Percentiles rank a stretch among this genome's conserved stretches.
These are phyloP conservation scores for Platycheirus rosarum DNA, from an alignment of 2,888 invertebrate genomes.

Conservation along the genomic window DNA sequence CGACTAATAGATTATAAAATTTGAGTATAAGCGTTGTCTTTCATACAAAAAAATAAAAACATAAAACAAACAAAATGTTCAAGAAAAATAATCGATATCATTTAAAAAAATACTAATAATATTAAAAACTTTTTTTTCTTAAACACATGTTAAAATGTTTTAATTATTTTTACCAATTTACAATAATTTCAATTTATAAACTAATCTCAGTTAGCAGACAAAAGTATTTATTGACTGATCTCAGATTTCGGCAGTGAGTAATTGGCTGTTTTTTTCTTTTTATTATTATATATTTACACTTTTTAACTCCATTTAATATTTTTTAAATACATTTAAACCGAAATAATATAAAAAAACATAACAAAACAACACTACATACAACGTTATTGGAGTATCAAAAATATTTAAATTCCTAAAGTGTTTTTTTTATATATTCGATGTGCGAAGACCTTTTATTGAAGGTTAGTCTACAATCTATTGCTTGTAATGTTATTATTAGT, in stretches of 20 bases:
- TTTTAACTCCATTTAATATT: constrained; percentile 2
- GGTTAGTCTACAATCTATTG: constrained; percentile 78
- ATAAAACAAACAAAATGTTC: constrained; percentile 19
- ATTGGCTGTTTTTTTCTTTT: constrained; percentile 78
- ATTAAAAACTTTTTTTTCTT: neutral
- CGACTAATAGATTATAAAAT: constrained; percentile 33
- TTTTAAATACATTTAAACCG: constrained; percentile 51
- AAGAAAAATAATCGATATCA: constrained; percentile 7
- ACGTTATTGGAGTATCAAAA: constrained; percentile 44
- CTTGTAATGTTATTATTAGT: constrained; percentile 81
- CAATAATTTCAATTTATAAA: constrained; percentile 8
- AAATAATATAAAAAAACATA: constrained; percentile 52
- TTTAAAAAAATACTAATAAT: constrained; percentile 14
- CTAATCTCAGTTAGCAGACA: constrained; percentile 27
- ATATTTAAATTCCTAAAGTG: constrained; percentile 44
- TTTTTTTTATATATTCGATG: constrained; percentile 28
- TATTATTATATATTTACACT: constrained; percentile 61
- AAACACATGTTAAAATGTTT: neutral
- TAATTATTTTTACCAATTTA: constrained; percentile 31
- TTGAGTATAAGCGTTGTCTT: constrained; percentile 62
- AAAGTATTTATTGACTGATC: constrained; percentile 25
- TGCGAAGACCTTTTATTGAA: neutral
- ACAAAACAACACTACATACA: constrained; percentile 29
- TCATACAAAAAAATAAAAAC: neutral
- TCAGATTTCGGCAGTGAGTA: constrained; percentile 79